phyloP scores from a whole-genome alignment of 2,888 invertebrate genomes.

The Cenopis cana region DNA sequence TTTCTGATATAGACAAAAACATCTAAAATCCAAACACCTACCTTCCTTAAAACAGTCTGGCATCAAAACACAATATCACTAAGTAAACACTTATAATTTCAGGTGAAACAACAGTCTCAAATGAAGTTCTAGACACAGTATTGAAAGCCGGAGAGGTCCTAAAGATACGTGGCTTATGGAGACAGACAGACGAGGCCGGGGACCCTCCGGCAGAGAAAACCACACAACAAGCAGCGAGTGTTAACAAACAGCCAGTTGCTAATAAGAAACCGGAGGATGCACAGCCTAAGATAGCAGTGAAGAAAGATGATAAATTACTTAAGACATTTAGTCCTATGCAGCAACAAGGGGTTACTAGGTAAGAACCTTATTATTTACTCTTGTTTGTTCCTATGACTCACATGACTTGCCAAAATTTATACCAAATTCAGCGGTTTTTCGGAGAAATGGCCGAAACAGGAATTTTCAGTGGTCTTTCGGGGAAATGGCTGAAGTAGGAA shows the following conservation, averaged over 20 bases:
- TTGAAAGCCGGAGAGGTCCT: slow-evolving; percentile 92
- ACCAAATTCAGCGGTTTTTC: too few relatives aligned
- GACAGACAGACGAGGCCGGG: slow-evolving; percentile 85
- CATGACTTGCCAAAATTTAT: too few relatives aligned
- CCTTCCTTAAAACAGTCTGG: background rate
- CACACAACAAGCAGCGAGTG: slow-evolving; percentile 53
- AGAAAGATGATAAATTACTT: slow-evolving; percentile 81
- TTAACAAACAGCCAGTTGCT: slow-evolving; percentile 60
- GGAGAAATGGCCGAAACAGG: too few relatives aligned
- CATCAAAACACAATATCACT: background rate
- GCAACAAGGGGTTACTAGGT: slow-evolving; percentile 69
- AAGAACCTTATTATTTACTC: slow-evolving; percentile 25
- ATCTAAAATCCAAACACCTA: background rate
- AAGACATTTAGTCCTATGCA: slow-evolving; percentile 73
- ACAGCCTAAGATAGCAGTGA: slow-evolving; percentile 71
- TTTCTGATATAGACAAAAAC: too few relatives aligned
- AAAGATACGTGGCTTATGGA: slow-evolving; percentile 92
- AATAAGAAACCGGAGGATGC: slow-evolving; percentile 63
- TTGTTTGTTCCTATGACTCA: background rate
- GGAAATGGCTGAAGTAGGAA: too few relatives aligned
- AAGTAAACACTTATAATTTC: slow-evolving; percentile 50
- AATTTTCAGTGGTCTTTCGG: too few relatives aligned
- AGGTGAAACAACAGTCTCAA: slow-evolving; percentile 93
- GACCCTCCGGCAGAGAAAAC: slow-evolving; percentile 66
- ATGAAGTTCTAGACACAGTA: slow-evolving; percentile 92